These are phyloP conservation scores for Gallinago paraguaiae DNA, from an alignment of 2,113 vertebrate species.

Conservation along the genomic window DNA sequence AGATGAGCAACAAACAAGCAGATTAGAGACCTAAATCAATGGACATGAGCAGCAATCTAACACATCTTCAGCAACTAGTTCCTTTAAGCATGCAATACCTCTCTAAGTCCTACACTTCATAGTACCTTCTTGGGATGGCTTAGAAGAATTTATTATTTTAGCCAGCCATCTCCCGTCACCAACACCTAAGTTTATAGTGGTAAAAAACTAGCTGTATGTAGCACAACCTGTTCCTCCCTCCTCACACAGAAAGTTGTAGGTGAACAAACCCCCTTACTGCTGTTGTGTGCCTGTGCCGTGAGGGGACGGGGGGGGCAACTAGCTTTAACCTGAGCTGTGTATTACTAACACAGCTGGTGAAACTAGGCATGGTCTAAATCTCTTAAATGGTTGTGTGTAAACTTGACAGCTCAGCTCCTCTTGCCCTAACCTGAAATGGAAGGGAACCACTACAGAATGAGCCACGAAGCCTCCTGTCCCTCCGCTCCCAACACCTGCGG, in stretches of 20 bases:
- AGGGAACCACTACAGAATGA: background rate
- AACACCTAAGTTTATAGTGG: accelerated
- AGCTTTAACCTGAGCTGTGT: accelerated
- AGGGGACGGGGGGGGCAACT: background rate
- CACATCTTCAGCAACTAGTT: background rate
- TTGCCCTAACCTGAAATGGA: accelerated
- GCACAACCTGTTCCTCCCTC: background rate
- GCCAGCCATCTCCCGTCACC: background rate
- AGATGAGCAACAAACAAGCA: background rate
- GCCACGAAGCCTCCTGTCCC: background rate
- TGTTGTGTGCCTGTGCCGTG: background rate
- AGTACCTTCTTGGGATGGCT: background rate
- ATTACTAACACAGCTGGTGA: background rate
- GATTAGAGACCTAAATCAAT: background rate
- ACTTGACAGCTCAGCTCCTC: background rate
- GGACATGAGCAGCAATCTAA: background rate
- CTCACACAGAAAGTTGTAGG: background rate
- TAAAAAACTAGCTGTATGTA: background rate
- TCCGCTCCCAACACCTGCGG: accelerated
- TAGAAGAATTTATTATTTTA: background rate
- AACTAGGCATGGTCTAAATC: background rate
- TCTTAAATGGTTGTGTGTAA: accelerated
- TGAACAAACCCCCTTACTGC: background rate
- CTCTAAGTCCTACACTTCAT: background rate
- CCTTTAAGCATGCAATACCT: background rate